Base-by-base conservation (phyloP, 2,113 vertebrate genomes). In the Ranitomeya imitator region DNA sequence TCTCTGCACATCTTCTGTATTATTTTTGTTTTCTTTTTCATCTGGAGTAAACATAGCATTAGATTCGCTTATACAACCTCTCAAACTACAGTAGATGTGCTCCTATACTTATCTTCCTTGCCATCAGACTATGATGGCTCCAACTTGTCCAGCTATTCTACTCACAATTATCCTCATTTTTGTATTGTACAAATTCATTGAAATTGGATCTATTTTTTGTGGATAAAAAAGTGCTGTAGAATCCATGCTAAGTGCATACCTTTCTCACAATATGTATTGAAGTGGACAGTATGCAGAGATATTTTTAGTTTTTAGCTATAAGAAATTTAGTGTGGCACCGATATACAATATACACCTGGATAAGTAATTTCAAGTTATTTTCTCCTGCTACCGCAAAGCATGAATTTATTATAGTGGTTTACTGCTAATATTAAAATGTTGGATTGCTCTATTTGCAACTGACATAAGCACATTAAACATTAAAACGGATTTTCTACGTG, bases 401-500 rank as follows among this genome's bases (percentile, higher is more conserved):
- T 23, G 61, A 31, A 60, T 59, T 59, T 67, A 83, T 67, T 16
- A 51, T 45, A 23, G 61, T 0, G 51, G 60, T 65, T 65, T 67
- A 83, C 61, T 67, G 45, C 45, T 52, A 45, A 67, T 13, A 67
- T 83, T 67, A 67, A 67, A 23, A 83, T 83, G 26, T 51, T 83
- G 65, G n/a, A 83, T 9, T 52, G 6, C 4, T 63, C 57, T 61
- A 51, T 82, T 23, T 83, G 37, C 80, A 23, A 13, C 19, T 67
- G 61, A n/a, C 60, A 65, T 83, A 15, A 83, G 45, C 80, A 45
- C 26, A 82, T 82, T 82, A 65, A 81, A 45, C 26, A 82, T 82
- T 82, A 65, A 81, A 65, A 37, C 12, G 16, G 54, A 52, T 83
- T 65, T 51, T 63, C 31, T 65, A 83, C 10, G 11, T 21, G 18